Base-by-base conservation (phyloP, 2,113 vertebrate genomes). In the Clinocottus analis region DNA sequence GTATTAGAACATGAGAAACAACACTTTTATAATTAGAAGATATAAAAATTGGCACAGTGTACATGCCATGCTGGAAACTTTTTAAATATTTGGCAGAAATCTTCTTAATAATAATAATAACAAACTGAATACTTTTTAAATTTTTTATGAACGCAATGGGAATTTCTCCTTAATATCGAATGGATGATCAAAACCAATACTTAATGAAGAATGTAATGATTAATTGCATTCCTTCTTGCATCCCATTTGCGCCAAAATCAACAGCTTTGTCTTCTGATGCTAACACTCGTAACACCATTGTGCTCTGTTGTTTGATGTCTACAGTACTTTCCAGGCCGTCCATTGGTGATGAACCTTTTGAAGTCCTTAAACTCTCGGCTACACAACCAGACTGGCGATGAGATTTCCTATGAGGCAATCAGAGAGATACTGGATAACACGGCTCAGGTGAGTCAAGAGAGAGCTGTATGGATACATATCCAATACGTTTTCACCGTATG, bases 321-420 rank as follows among this genome's bases (percentile, higher is more conserved):
- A 49, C 90, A 99, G 97, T 95, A 96, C 87, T 98, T 98, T 80
- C 97, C 96, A 0, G 97, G 97, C 19, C 96, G 95, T 23, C 93
- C 95, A 4, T 16, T 87, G 0, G 95, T 97, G 87, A 94, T 90
- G 91, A 97, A 95, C 74, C 92, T 95, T 70, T 85, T 99, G 87
- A 90, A 85, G 69, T 91, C 89, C 6, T 14, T 95, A 43, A 85
- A 95, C 16, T 3, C 83, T 5, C 96, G 96, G 97, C 93, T 99
- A 45, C 85, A 63, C 68, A 84, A 72, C 68, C 93, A 94, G 73
- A 86, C 84, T 0, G 92, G 64, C 45, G 74, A 87, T 0, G 91
- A 95, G 59, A 89, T 98, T 60, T 92, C 93, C 35, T 96, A 96
- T 2, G 74, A 82, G 0, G 69, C 82, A 7, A 91, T 98, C 68